phyloP scores from a whole-genome alignment of 2,797 vertebrate genomes.

The Tinamus major region DNA sequence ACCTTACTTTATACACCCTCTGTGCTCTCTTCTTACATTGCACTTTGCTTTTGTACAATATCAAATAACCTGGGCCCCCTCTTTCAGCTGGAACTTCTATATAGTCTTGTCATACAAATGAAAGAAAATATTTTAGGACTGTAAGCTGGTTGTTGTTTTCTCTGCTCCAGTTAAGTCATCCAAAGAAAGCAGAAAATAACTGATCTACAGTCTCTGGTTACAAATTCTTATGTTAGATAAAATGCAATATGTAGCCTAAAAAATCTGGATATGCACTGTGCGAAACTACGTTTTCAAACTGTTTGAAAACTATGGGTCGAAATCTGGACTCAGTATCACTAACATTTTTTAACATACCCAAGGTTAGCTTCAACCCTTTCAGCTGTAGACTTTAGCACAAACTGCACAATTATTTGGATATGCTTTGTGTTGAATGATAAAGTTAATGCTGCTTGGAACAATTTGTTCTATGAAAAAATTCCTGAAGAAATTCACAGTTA shows the following conservation, averaged over 20 bases:
- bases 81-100: not conserved
- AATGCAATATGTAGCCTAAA: not conserved
- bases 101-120: not conserved
- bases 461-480: not conserved
- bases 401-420: not conserved
- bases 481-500: not conserved
- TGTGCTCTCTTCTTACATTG: not conserved
- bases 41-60: not conserved
- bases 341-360: not conserved
- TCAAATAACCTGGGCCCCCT: not conserved
- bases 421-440: not conserved
- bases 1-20: not conserved
- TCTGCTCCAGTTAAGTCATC: not conserved
- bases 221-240: not conserved
- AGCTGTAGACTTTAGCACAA: not conserved
- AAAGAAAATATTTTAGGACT: not conserved
- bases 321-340: rapidly evolving
- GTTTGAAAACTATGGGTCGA: not conserved
- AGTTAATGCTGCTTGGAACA: not conserved
- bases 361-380: not conserved
- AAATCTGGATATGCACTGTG: not conserved
- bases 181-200: not conserved
- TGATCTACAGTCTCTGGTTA: not conserved
- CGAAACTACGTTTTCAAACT: not conserved
- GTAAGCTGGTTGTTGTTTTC: not conserved